Evolutionary conservation across 2,113 vertebrate species (phyloP), one percentile per base, ranked within the genome.

Genomic region (Megalops atlanticus): DNA sequence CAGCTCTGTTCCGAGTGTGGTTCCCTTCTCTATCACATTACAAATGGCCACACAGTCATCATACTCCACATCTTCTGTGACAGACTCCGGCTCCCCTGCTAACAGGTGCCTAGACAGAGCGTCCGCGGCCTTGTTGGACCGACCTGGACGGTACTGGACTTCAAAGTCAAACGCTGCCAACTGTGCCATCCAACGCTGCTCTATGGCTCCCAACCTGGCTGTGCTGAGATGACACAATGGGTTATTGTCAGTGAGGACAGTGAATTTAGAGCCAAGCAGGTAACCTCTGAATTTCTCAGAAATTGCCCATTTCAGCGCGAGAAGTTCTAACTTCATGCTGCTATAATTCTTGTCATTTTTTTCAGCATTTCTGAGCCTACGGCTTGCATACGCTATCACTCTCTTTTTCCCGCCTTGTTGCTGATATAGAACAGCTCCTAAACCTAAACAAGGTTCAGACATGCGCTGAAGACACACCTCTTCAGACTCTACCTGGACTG

Each of bases 41-140:
- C 80, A 82, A 81, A 86, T 86, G 11, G 81, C 47, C 15, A 86
- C 58, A 79, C 81, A 86, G 10, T 71, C 31, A 24, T 81, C 78
- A 76, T 70, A 77, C 31, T 72, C 78, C 12, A 21, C 74, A 27
- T 74, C 43, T 15, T 47, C 77, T 14, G 8, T 16, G 18, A 11
- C 69, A 49, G 2, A 15, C 11, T 11, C 38, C 3, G n/a, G 36
- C 80, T 83, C 81, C 70, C 70, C 71, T 81, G 76, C 45, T 72
- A 76, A 70, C 0, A 38, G 6, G 5, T 52, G 74, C 64, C 74
- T 58, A 54, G 80, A 84, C 24, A 84, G 76, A 3, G 83, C 80
- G 40, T 78, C 75, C 6, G 83, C 83, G 8, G 45, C 68, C 16
- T 69, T 21, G 33, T 81, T 84, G 21, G 35, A 43, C 0, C 49